phyloP scores from a whole-genome alignment of 2,113 vertebrate species.

The Malaclemys terrapin region DNA sequence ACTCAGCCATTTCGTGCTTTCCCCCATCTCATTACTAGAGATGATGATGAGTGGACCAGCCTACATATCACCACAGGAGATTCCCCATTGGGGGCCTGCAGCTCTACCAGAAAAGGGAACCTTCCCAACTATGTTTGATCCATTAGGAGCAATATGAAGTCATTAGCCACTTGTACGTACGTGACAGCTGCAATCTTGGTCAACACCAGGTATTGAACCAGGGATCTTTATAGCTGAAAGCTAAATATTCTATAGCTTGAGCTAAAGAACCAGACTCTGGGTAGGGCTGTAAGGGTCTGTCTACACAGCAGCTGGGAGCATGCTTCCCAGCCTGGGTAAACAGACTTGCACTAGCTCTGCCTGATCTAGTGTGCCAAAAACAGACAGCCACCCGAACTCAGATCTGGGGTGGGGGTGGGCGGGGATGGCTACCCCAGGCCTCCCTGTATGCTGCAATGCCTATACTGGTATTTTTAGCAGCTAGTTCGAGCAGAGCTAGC shows the following conservation, averaged over 20 bases:
- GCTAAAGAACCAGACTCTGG: not conserved
- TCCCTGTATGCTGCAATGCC: not conserved
- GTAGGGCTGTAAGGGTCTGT: too few species aligned
- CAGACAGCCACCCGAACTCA: not conserved
- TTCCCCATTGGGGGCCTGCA: not conserved
- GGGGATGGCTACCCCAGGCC: not conserved
- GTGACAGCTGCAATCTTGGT: not conserved
- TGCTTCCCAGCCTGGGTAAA: not conserved
- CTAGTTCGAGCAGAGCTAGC: not conserved
- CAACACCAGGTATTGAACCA: not conserved
- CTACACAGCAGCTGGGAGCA: not conserved
- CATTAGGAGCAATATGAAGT: not conserved
- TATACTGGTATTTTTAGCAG: not conserved
- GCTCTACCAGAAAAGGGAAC: not conserved
- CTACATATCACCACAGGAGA: not conserved
- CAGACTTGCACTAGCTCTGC: not conserved
- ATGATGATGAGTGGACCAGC: not conserved
- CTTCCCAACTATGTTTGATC: not conserved
- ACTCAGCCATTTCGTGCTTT: not conserved
- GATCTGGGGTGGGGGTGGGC: not conserved
- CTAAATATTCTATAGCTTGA: not conserved
- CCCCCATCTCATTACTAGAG: not conserved
- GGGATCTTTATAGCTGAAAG: not conserved
- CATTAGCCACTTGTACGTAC: not conserved
- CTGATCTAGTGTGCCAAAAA: not conserved